Conservation (phyloP, 2,797 vertebrate species). For the Xenopus petersii region DNA sequence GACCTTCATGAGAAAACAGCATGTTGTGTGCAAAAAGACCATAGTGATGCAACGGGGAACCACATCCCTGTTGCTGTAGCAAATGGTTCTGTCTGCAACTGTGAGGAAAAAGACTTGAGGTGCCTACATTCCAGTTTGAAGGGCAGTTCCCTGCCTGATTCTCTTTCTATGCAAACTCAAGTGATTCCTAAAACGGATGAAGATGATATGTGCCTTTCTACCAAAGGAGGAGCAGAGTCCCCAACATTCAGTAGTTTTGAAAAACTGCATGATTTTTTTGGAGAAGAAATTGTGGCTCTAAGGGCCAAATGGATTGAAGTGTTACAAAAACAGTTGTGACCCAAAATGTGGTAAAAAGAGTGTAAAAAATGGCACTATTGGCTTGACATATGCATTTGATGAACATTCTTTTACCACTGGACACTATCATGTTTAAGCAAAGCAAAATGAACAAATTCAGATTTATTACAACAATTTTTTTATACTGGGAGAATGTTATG, state of each 20-base stretch:
- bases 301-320: conserved; percentile 76
- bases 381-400: too few relatives aligned
- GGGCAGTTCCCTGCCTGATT: conserved; percentile 61
- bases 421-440: too few relatives aligned
- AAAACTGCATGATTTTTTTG: conserved; percentile 81
- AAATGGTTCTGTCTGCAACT: fast-evolving
- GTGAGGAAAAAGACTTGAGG: conserved; percentile 14
- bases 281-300: conserved; percentile 78
- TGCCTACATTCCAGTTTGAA: background rate
- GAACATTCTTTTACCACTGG: too few relatives aligned
- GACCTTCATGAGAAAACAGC: conserved; percentile 47
- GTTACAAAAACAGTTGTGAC: conserved; percentile 6
- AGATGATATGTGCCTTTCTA: conserved; percentile 42
- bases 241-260: conserved; percentile 69
- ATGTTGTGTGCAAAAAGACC: conserved; percentile 61
- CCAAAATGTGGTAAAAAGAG: conserved; percentile 21
- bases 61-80: background rate
- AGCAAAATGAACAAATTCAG: too few relatives aligned
- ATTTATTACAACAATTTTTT: too few relatives aligned
- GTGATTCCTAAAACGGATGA: background rate
- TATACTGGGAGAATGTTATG: too few relatives aligned
- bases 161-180: conserved; percentile 71
- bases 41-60: conserved; percentile 76
- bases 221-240: conserved; percentile 58
- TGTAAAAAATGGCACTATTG: too few relatives aligned